Percentiles rank a stretch among this genome's conserved stretches.
Conservation (phyloP, 35 echinoderm and acorn worm species). For the Patiria miniata region DNA sequence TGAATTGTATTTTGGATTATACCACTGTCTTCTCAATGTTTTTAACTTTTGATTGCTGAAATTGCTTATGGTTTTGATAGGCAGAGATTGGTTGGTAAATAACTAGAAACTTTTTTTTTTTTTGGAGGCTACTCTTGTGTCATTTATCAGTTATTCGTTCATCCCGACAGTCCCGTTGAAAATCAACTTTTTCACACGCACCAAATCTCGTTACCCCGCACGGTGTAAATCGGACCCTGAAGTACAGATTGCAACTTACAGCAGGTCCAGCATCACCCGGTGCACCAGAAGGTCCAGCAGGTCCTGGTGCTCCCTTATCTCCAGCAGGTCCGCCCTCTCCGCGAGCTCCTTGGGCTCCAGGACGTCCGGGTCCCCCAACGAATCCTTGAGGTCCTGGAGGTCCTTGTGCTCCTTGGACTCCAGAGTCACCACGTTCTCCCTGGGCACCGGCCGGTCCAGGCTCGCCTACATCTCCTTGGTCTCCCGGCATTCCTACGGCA, state of each 20-base stretch:
- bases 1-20: too few relatives aligned
- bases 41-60: too few relatives aligned
- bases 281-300: constrained; percentile 61
- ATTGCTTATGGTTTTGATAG: too few relatives aligned
- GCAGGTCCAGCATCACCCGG: constrained; percentile 65
- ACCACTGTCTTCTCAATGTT: too few relatives aligned
- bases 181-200: too few relatives aligned
- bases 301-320: constrained; percentile 59
- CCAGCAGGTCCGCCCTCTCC: constrained; percentile 38
- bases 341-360: constrained; percentile 53
- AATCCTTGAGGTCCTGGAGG: constrained; percentile 60
- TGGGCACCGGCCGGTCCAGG: constrained; percentile 71
- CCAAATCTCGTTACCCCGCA: too few relatives aligned
- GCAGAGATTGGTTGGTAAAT: too few relatives aligned
- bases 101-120: too few relatives aligned
- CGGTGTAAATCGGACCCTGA: too few relatives aligned
- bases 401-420: constrained; percentile 65
- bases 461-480: constrained; percentile 61
- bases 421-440: constrained; percentile 60
- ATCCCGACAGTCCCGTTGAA: too few relatives aligned
- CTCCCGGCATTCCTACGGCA: constrained; percentile 34
- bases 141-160: too few relatives aligned
- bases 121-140: too few relatives aligned
- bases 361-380: constrained; percentile 59
- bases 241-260: neutral